Evolutionary conservation across 2,113 vertebrate species (phyloP), one percentile per base, ranked within the genome.

Genomic region (Odobenus rosmarus): DNA sequence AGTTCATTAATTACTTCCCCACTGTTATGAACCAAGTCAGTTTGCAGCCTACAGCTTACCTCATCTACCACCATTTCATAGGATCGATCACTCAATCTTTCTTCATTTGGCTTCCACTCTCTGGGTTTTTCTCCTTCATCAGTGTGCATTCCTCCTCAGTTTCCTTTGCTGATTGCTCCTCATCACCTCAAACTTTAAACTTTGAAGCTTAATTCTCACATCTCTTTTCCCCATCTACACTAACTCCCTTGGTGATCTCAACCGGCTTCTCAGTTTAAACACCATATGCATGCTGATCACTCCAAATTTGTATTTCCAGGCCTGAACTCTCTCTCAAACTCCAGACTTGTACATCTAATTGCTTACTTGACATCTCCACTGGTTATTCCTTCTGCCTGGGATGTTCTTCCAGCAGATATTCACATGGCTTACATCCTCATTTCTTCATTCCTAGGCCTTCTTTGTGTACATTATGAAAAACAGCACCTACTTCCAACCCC

Each of bases 21-120:
- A 14, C 4, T 19, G n/a, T 31, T 21, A 7, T 3, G 39, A 1
- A 67, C 57, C 26, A 3, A 8, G 79, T 19, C 31, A n/a, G 0
- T 24, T 26, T 46, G 77, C 26, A 23, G n/a, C 13, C 42, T 24
- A 6, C 28, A n/a, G 61, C 23, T 53, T 61, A 36, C 15, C 23
- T 46, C 36, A 8, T 51, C 77, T 67, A 1, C 24, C 10, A 10
- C 7, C 28, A 33, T 36, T 72, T 19, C 23, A 13, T 2, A 33
- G 67, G 51, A 15, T 39, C 4, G 0, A 4, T 59, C 71, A 21
- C 49, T 13, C 31, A 2, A 36, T 51, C 39, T 80, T 19, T 51
- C 36, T 28, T 71, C 19, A 16, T 82, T 39, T 86, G 64, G 24
- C 72, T 74, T 87, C 31, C 2, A 1, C 7, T 39, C 33, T 61